Conservation (phyloP, 1,140 invertebrate species). For the Cotesia chilonis region DNA sequence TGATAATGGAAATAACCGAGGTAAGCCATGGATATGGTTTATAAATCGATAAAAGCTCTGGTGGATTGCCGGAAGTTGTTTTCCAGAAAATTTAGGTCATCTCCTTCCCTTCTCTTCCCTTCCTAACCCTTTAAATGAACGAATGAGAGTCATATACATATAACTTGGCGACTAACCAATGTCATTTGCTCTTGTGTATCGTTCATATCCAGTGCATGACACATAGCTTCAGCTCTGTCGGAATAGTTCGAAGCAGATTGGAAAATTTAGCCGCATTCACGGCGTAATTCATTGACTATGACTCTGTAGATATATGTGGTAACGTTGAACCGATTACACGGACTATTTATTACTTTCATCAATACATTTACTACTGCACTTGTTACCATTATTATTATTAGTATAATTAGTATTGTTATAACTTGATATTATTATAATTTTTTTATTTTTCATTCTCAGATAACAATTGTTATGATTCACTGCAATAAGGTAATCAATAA, state of each 20-base stretch:
- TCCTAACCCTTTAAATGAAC: neutral
- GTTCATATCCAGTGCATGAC: conserved; percentile 17
- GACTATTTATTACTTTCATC: conserved; percentile 10
- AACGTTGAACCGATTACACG: neutral
- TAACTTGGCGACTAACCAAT: conserved; percentile 48
- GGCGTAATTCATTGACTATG: conserved; percentile 26
- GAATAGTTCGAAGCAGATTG: conserved; percentile 24
- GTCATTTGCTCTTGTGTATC: conserved; percentile 35
- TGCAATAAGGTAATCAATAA: too few species aligned
- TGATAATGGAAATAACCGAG: conserved; percentile 23
- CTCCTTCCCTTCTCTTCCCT: conserved; percentile 31
- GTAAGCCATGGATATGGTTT: conserved; percentile 14
- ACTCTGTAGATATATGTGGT: neutral
- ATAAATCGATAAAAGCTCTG: conserved; percentile 36
- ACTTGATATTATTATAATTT: neutral
- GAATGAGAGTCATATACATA: conserved; percentile 25
- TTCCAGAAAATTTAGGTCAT: conserved; percentile 39
- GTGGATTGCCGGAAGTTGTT: conserved; percentile 37
- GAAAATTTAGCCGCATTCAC: conserved; percentile 31
- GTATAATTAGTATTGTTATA: neutral
- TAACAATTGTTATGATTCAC: too few species aligned
- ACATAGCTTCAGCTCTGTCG: conserved; percentile 17
- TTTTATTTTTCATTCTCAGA: neutral
- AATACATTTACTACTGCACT: neutral
- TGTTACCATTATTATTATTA: conserved; percentile 2